Conservation (phyloP, 2,797 vertebrate genomes). For the Phylloscopus collybita region DNA sequence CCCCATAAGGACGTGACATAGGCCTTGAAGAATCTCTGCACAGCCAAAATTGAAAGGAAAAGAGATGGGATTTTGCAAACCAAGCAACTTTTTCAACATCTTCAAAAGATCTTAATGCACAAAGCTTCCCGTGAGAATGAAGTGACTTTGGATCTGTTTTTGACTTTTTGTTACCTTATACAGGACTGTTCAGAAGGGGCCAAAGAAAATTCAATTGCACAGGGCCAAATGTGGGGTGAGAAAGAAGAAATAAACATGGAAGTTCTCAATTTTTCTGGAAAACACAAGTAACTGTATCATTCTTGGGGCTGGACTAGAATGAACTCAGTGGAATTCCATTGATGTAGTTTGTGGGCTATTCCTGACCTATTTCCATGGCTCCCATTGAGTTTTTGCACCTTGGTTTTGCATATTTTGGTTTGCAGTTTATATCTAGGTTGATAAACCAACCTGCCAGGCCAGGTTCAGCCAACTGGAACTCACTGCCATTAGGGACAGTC, state of each 20-base stretch:
- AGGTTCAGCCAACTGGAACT: neutral
- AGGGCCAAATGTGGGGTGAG: neutral
- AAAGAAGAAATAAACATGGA: neutral
- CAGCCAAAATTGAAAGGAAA: neutral
- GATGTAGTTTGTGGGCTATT: neutral
- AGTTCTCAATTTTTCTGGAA: neutral
- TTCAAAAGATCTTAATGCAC: fast-evolving
- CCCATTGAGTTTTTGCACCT: neutral
- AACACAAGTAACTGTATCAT: neutral
- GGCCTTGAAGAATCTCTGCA: neutral
- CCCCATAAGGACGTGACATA: neutral
- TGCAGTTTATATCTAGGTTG: fast-evolving
- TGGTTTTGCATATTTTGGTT: neutral
- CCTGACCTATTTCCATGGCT: neutral
- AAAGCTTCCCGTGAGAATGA: neutral
- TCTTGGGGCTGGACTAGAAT: neutral
- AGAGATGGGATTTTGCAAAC: neutral
- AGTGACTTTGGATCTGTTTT: neutral
- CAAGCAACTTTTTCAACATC: neutral
- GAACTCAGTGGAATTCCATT: neutral
- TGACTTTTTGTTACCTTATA: neutral
- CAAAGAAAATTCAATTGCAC: neutral
- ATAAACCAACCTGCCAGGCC: neutral
- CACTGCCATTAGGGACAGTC: neutral
- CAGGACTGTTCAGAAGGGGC: neutral